Conservation (phyloP, 2,113 vertebrate species). For the Cyrtonyx montezumae region DNA sequence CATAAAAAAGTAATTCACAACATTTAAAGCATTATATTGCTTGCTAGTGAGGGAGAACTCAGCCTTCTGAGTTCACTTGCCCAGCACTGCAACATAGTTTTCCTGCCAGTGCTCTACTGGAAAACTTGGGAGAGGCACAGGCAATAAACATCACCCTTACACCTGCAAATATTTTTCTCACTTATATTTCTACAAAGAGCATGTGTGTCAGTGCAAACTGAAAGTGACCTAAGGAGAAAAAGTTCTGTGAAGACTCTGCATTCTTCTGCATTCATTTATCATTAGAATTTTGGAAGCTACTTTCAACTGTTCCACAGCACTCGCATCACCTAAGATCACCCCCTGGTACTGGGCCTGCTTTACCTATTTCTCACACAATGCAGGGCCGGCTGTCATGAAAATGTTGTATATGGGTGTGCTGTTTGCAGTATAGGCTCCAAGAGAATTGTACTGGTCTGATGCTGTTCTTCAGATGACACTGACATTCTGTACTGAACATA, state of each 20-base stretch:
- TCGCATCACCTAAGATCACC: background rate
- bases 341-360: background rate
- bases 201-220: background rate
- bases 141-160: background rate
- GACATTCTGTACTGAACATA: background rate
- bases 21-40: background rate
- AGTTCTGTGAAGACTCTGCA: background rate
- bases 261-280: background rate
- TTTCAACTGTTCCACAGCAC: background rate
- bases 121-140: background rate
- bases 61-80: background rate
- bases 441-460: background rate
- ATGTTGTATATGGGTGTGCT: background rate
- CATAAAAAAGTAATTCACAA: conserved; percentile 60
- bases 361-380: background rate
- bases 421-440: background rate
- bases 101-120: background rate
- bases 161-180: background rate
- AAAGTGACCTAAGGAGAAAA: background rate
- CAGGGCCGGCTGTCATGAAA: background rate
- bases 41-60: background rate
- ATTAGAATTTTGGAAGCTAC: background rate
- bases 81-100: background rate
- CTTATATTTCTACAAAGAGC: background rate
- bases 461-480: background rate